Evolutionary conservation across 2,888 invertebrate species (phyloP), one percentile per base, ranked within the genome.

Genomic region (Pseudococcus longispinus): DNA sequence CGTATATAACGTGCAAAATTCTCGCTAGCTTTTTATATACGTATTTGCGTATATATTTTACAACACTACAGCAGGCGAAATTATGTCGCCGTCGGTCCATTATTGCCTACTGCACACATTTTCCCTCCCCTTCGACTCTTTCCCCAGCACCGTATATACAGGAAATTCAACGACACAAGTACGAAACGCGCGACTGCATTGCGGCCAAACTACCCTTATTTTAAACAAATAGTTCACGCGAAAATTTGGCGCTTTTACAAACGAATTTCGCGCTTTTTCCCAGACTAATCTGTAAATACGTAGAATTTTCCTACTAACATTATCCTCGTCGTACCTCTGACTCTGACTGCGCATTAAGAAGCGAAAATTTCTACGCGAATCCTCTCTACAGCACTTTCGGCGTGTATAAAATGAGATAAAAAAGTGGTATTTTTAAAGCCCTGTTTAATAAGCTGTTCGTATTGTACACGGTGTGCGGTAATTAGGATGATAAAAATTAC

Each of bases 161-260:
- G 84, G 60, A 84, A 84, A 84, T 32, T 60, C 84, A 51, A 60
- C 60, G 20, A 60, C 60, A 23, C 23, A 60, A 60, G 60, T 23
- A 13, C 20, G 32, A 83, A 42, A 83, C 20, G 20, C 77, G 44
- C 86, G 86, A 86, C 86, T 85, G 86, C 86, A 86, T 51, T 86
- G 86, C 86, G 86, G 80, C 23, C 44, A 80, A 86, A 74, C 84
- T 84, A 84, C 37, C 77, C 85, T 80, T 77, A 80, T 86, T 85
- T 70, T 46, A 55, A 77, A 65, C 51, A 32, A 86, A 86, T 80
- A 77, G 86, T 77, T 80, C 55, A 51, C 51, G 80, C 80, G 86
- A 77, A 80, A 86, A 77, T 80, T 86, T 86, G 86, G 55, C 77
- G 86, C 77, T 77, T 46, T 86, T 77, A 51, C 86, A 80, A 84